These are phyloP conservation scores for Brachyistius frenatus DNA, from an alignment of 2,113 vertebrate genomes.

Conservation along the genomic window DNA sequence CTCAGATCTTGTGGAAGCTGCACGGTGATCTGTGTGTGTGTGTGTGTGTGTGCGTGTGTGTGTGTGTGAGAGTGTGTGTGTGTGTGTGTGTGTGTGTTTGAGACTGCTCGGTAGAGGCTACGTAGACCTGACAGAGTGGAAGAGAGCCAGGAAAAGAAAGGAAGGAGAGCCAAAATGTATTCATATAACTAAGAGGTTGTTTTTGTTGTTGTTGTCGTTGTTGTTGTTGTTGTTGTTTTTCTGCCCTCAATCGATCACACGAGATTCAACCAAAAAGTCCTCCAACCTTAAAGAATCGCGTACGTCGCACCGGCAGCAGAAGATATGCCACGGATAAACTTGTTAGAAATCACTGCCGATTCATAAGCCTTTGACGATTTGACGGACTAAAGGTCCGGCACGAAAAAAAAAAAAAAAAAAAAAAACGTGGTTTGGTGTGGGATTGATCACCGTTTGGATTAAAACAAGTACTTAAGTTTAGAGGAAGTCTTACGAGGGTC, in stretches of 20 bases:
- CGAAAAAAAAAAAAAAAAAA: background rate
- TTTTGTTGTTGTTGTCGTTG: too few species aligned
- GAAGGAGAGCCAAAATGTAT: conserved; percentile 4
- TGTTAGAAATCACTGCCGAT: background rate
- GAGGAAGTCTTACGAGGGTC: background rate
- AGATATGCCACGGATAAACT: background rate
- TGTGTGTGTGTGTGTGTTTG: background rate
- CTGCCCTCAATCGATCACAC: background rate
- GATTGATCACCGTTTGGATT: background rate
- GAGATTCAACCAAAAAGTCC: background rate
- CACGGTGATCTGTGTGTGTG: conserved; percentile 36
- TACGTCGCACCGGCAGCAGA: background rate
- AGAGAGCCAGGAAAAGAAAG: background rate
- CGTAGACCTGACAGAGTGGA: background rate
- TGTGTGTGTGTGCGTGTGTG: conserved; percentile 23
- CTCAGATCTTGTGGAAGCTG: conserved; percentile 71
- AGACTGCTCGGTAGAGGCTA: background rate
- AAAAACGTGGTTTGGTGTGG: background rate
- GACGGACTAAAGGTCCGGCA: background rate
- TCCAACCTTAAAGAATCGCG: background rate
- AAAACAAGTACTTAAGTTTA: background rate
- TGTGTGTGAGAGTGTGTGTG: background rate
- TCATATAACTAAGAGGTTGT: background rate
- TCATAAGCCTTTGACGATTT: too few species aligned
- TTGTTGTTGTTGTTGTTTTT: background rate